Base-by-base conservation (phyloP, 2,888 invertebrate genomes). In the Panzeria rudis region DNA sequence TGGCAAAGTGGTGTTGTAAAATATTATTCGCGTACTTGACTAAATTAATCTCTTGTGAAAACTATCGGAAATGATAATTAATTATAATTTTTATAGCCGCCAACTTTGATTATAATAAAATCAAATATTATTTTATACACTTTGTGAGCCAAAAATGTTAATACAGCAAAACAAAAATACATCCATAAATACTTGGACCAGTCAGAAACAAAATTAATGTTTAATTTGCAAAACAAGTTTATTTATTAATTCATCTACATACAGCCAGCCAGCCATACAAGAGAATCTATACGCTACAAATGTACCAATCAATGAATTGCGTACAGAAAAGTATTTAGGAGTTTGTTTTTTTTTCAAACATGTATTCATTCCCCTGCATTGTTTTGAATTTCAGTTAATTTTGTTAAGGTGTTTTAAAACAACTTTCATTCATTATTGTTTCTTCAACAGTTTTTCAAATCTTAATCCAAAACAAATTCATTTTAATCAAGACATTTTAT, bases 41-140 rank as follows among this genome's bases (percentile, higher is more conserved):
- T 69, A 76, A 71, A 59, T 80, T 80, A 66, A 66, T 69, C 66
- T 52, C 69, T 66, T 62, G 61, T 73, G 85, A 69, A 85, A 77
- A 82, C 82, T 73, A 85, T 85, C 85, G 85, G 85, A 85, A 82
- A 78, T 38, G 69, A 82, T 82, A 85, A 82, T 82, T 82, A 85
- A 85, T 85, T 85, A 82, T 78, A 82, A 82, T 85, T 73, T 82
- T 85, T 85, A 85, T 85, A 75, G 85, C 85, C 75, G 85, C 85
- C 78, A 82, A 59, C 64, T 75, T 85, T 85, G 82, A 78, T 85
- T 81, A 71, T 66, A 82, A 75, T 50, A 75, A 82, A 85, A 75
- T 71, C 56, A 71, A 85, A 85, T 78, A 62, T 66, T 72, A 50
- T 66, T 29, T 29, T 61, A 41, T 76, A 38, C 25, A 47, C 56